Evolutionary conservation across 2,888 invertebrate genomes (phyloP).

Genomic region (Mactromeris polynyma): DNA sequence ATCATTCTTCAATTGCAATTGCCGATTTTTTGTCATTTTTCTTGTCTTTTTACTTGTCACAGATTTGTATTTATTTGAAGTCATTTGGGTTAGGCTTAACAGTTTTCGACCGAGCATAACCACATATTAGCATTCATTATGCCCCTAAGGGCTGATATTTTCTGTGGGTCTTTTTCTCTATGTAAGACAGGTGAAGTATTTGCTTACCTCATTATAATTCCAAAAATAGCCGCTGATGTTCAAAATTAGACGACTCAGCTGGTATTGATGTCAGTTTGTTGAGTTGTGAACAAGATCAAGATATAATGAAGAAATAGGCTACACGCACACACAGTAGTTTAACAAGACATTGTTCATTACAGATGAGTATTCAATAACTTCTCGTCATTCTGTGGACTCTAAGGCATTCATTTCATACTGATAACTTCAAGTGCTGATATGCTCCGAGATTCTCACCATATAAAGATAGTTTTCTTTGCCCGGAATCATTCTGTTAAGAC

Average conservation of each 20-base stretch:
- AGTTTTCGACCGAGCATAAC: not conserved
- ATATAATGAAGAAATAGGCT: constrained; percentile 1
- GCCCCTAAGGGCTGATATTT: no score
- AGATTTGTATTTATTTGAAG: no score
- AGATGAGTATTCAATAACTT: constrained; percentile 7
- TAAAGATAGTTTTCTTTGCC: not conserved
- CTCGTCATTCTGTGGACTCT: not conserved
- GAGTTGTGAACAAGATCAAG: not conserved
- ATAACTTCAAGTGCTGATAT: not conserved
- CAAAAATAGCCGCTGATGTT: not conserved
- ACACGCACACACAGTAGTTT: not conserved
- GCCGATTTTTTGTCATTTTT: no score
- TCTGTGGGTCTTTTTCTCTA: not conserved
- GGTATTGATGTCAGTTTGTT: not conserved
- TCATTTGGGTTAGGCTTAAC: not conserved
- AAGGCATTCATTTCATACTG: not conserved
- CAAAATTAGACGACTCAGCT: not conserved
- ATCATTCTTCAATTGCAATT: no score
- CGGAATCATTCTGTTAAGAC: not conserved
- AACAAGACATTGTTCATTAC: constrained; percentile 16
- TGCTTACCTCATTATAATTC: not conserved
- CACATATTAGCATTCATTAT: not conserved
- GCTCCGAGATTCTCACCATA: not conserved
- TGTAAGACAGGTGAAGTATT: not conserved
- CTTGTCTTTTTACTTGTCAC: no score